Conservation (phyloP, 2,113 vertebrate species). For the Pygoscelis adeliae region DNA sequence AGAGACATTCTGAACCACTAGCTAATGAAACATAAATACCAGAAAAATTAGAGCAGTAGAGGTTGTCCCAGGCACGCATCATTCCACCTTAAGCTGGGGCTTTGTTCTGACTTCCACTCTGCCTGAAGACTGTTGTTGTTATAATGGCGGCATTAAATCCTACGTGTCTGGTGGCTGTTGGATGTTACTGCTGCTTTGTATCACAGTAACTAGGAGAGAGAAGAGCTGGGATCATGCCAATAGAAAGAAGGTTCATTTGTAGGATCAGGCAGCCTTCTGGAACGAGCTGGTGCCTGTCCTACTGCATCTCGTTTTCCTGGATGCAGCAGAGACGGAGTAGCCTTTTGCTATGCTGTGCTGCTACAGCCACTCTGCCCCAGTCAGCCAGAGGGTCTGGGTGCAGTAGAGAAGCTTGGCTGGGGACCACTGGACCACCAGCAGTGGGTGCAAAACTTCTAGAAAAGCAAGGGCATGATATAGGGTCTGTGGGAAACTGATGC, state of each 20-base stretch:
- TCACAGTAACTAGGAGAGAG: not conserved
- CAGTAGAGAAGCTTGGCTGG: not conserved
- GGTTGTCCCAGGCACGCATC: not conserved
- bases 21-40: slow-evolving; percentile 31
- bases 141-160: not conserved
- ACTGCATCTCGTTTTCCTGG: fast-evolving
- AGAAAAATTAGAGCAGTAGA: not conserved
- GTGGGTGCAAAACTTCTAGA: not conserved
- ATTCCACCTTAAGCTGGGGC: not conserved
- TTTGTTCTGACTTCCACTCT: not conserved
- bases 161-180: not conserved
- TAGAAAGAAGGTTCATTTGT: not conserved
- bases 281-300: not conserved
- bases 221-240: not conserved
- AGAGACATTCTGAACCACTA: not conserved
- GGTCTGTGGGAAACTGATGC: not conserved
- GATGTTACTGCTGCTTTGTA: not conserved
- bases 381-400: not conserved
- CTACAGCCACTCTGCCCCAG: not conserved
- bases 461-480: fast-evolving
- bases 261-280: not conserved
- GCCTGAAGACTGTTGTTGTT: not conserved
- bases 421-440: not conserved
- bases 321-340: not conserved
- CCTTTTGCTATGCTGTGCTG: not conserved